Percentiles rank a stretch among this genome's conserved stretches.
phyloP scores from a whole-genome alignment of 2,888 invertebrate species.

The Vesta saturnalis region DNA sequence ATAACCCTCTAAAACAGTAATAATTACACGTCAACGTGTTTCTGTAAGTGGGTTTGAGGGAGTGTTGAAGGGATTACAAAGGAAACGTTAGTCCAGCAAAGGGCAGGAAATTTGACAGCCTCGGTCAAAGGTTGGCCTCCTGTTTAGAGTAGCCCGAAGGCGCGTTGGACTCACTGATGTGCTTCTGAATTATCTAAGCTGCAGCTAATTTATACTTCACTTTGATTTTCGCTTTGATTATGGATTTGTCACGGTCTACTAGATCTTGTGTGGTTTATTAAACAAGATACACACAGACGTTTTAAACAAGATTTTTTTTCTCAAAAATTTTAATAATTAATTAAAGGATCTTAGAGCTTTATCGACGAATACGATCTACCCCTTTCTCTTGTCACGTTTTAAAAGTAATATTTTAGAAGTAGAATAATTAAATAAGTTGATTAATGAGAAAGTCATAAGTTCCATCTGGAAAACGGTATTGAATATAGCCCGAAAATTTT shows the following conservation, averaged over 20 bases:
- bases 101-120: slow-evolving; percentile 61
- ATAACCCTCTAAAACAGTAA: slow-evolving; percentile 37
- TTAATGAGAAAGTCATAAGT: slow-evolving; percentile 49
- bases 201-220: slow-evolving; percentile 43
- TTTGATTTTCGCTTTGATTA: slow-evolving; percentile 47
- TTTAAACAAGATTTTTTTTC: not conserved
- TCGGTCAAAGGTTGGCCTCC: slow-evolving; percentile 57
- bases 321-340: slow-evolving; percentile 23
- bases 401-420: slow-evolving; percentile 44
- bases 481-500: slow-evolving; percentile 41
- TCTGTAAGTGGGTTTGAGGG: slow-evolving; percentile 38
- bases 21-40: slow-evolving; percentile 39
- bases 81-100: slow-evolving; percentile 57
- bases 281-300: not conserved
- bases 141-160: slow-evolving; percentile 42
- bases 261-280: slow-evolving; percentile 26
- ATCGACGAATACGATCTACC: slow-evolving; percentile 34
- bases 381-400: slow-evolving; percentile 35
- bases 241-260: slow-evolving; percentile 43
- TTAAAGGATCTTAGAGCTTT: slow-evolving; percentile 18
- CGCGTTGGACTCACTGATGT: slow-evolving; percentile 39
- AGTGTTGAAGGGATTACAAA: slow-evolving; percentile 51
- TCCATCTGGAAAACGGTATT: slow-evolving; percentile 46
- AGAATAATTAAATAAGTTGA: slow-evolving; percentile 48
- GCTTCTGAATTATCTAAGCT: slow-evolving; percentile 42